Evolutionary conservation across 2,888 invertebrate species (phyloP).

Genomic region (Thereva unica): DNA sequence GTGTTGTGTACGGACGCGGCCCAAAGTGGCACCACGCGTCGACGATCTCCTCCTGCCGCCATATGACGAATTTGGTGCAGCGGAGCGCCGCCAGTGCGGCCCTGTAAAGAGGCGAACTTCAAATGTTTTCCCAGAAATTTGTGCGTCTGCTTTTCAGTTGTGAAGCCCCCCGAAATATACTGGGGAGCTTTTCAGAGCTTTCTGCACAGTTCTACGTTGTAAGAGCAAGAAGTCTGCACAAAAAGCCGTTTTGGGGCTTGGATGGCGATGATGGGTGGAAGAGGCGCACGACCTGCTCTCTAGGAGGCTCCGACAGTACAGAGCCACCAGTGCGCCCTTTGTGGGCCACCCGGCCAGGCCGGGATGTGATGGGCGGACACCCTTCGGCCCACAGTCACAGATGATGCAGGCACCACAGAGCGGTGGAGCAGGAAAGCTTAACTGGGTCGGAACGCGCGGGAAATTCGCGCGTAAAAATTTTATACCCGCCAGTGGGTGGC

Average conservation of each 20-base stretch:
- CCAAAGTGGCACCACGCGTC: too few species aligned
- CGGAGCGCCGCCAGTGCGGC: neutral
- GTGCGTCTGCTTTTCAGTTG: conserved; percentile 9
- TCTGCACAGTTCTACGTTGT: conserved; percentile 13
- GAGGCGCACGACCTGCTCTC: conserved; percentile 2
- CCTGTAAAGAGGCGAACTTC: neutral
- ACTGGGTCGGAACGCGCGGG: conserved; percentile 6
- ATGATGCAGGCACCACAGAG: neutral
- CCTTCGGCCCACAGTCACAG: neutral
- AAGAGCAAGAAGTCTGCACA: conserved; percentile 14
- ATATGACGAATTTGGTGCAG: neutral
- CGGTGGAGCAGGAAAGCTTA: conserved; percentile 14
- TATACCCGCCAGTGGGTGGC: conserved; percentile 12
- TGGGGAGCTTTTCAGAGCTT: conserved; percentile 21
- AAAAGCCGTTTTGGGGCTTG: neutral
- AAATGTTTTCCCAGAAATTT: conserved; percentile 12
- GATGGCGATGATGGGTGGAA: neutral
- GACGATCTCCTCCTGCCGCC: neutral
- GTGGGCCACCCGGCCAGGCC: too few species aligned
- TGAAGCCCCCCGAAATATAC: neutral
- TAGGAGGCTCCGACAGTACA: neutral
- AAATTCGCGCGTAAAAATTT: conserved; percentile 30
- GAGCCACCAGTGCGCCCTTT: too few species aligned
- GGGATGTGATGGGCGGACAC: neutral
- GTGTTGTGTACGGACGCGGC: conserved; percentile 4